Evolutionary conservation across 2,113 vertebrate species (phyloP).

Genomic region (Ophthalmolycus amberensis): DNA sequence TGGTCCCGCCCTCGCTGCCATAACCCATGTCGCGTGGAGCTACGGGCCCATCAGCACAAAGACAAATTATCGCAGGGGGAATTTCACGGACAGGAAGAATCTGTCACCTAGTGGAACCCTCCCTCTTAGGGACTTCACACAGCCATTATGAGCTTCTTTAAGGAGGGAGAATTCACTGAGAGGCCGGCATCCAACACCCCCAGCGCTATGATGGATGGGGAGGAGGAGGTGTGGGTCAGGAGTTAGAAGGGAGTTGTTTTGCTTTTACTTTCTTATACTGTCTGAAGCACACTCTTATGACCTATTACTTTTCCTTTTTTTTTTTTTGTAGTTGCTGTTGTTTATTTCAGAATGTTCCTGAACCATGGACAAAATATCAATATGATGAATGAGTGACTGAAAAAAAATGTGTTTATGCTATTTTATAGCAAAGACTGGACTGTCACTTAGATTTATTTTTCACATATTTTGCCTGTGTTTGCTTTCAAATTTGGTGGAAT

Average conservation of each 20-base stretch:
- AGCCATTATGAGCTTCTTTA: slow-evolving; percentile 83
- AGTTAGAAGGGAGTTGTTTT: slow-evolving; percentile 69
- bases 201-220: slow-evolving; percentile 59
- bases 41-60: slow-evolving; percentile 90
- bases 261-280: slow-evolving; percentile 56
- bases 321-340: not conserved
- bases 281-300: slow-evolving; percentile 26
- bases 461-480: not conserved
- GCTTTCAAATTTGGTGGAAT: slow-evolving; percentile 12
- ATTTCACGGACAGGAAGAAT: slow-evolving; percentile 87
- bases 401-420: not conserved
- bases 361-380: slow-evolving; percentile 11
- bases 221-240: slow-evolving; percentile 65
- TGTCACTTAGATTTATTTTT: not conserved
- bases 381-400: not conserved
- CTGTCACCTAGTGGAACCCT: slow-evolving; percentile 86
- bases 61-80: slow-evolving; percentile 91
- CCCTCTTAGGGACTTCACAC: slow-evolving; percentile 80
- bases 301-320: slow-evolving; percentile 1
- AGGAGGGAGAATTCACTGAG: slow-evolving; percentile 75
- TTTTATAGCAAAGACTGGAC: not conserved
- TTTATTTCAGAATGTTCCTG: slow-evolving; percentile 20
- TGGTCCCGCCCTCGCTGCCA: slow-evolving; percentile 86
- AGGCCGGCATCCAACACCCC: slow-evolving; percentile 67
- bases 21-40: slow-evolving; percentile 86